Percentiles rank a stretch among this genome's conserved stretches.
Conservation (phyloP, 2,113 vertebrate species). For the Martes martes region DNA sequence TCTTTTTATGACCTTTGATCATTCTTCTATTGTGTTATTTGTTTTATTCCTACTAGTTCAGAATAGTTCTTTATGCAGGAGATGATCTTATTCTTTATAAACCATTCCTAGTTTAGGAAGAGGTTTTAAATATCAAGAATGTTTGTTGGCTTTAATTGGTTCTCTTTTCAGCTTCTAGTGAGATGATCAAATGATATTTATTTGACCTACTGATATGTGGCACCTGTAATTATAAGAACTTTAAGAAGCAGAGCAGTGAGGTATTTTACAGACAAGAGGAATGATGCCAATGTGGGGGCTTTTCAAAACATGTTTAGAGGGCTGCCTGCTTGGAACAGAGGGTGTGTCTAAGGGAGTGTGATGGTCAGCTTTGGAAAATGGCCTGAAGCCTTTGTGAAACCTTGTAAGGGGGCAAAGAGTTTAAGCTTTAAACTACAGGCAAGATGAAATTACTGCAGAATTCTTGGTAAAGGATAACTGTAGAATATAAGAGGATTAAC, state of each 20-base stretch:
- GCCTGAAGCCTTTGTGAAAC: background rate
- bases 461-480: background rate
- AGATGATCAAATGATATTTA: constrained; percentile 56
- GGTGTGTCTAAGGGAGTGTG: background rate
- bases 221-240: constrained; percentile 48
- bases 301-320: constrained; percentile 20
- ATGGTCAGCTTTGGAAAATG: background rate
- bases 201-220: constrained; percentile 55
- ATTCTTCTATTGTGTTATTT: constrained; percentile 21
- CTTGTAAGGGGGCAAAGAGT: background rate
- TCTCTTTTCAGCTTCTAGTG: constrained; percentile 29
- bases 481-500: constrained; percentile 6
- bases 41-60: background rate
- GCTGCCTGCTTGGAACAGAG: background rate
- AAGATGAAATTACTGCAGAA: background rate
- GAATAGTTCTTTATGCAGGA: constrained; percentile 40
- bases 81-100: constrained; percentile 48
- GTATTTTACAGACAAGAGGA: constrained; percentile 44
- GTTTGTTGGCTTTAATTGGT: constrained; percentile 43
- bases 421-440: background rate
- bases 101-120: background rate
- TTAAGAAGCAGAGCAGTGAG: constrained; percentile 44
- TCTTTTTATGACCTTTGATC: constrained; percentile 3
- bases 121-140: constrained; percentile 42
- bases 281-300: background rate